Percentiles rank a stretch among this genome's conserved stretches.
Evolutionary conservation across 35 echinoderm and acorn worm species (phyloP).

Genomic region (Stichopus chloronotus): DNA sequence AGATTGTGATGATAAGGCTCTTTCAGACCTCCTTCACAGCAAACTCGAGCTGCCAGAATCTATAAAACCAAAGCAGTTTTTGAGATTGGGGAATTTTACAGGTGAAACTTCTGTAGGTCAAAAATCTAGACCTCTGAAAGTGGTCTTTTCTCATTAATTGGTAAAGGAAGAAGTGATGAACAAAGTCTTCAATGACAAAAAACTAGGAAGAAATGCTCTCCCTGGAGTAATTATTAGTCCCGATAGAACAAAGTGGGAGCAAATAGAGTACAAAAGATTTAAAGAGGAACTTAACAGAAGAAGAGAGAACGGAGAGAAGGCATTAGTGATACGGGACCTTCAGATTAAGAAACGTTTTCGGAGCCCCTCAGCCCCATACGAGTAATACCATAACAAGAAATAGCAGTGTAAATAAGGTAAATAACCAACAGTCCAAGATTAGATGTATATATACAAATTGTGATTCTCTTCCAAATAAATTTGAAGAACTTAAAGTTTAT

Average conservation of each 20-base stretch:
- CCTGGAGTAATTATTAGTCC: not conserved
- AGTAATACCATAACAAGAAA: not conserved
- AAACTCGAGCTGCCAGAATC: slow-evolving; percentile 4
- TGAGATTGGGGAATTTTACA: not conserved
- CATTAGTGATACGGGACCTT: slow-evolving; percentile 12
- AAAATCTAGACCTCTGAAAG: not conserved
- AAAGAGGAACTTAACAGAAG: slow-evolving; percentile 7
- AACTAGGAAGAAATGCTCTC: not conserved
- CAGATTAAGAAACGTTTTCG: slow-evolving; percentile 18
- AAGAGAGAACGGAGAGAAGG: not conserved
- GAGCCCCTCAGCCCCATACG: not conserved
- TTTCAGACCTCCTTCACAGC: not conserved
- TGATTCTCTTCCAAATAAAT: slow-evolving; percentile 32
- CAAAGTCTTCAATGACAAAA: not conserved
- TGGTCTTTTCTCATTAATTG: not conserved
- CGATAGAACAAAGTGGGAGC: slow-evolving; percentile 32
- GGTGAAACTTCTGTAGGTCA: not conserved
- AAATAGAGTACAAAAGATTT: slow-evolving; percentile 16
- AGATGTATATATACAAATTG: slow-evolving; percentile 35
- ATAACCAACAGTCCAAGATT: too few relatives aligned
- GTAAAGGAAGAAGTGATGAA: slow-evolving; percentile 17
- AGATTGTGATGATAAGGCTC: not conserved
- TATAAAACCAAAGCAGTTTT: not conserved
- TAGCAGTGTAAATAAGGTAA: not conserved
- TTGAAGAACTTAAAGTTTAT: slow-evolving; percentile 30